Evolutionary conservation across 2,113 vertebrate species (phyloP).

Genomic region (Tauraco erythrolophus): DNA sequence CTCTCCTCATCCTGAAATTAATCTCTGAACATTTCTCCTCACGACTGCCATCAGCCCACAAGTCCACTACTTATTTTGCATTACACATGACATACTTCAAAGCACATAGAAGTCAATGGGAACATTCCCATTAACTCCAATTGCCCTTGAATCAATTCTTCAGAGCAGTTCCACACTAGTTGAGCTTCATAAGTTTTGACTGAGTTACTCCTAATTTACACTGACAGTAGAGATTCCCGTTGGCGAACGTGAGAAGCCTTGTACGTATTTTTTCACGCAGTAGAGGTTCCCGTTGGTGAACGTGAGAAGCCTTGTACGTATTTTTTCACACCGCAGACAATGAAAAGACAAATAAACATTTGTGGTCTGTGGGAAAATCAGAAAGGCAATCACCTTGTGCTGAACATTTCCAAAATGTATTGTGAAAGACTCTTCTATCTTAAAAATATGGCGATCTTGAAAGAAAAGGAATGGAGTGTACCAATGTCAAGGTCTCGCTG

Average conservation of each 20-base stretch:
- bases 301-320: not conserved
- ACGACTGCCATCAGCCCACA: not conserved
- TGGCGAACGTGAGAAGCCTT: not conserved
- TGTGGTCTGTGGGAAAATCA: not conserved
- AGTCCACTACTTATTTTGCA: not conserved
- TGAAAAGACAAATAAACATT: not conserved
- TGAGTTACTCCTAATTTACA: not conserved
- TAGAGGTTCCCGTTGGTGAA: not conserved
- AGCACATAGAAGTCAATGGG: slow-evolving; percentile 9
- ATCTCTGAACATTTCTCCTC: not conserved
- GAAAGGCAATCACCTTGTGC: not conserved
- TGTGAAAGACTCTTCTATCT: not conserved
- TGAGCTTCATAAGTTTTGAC: not conserved
- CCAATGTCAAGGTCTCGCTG: not conserved
- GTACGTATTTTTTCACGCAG: not conserved
- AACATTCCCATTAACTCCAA: slow-evolving; percentile 22
- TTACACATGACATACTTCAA: not conserved
- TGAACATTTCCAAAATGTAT: not conserved
- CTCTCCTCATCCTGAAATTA: not conserved
- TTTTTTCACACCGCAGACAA: not conserved
- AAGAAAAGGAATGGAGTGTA: not conserved
- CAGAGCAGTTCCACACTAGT: not conserved
- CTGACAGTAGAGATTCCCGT: not conserved
- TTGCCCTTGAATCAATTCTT: not conserved
- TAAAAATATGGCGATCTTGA: not conserved